phyloP scores from a whole-genome alignment of 2,888 invertebrate genomes.

The Endomychus coccineus region DNA sequence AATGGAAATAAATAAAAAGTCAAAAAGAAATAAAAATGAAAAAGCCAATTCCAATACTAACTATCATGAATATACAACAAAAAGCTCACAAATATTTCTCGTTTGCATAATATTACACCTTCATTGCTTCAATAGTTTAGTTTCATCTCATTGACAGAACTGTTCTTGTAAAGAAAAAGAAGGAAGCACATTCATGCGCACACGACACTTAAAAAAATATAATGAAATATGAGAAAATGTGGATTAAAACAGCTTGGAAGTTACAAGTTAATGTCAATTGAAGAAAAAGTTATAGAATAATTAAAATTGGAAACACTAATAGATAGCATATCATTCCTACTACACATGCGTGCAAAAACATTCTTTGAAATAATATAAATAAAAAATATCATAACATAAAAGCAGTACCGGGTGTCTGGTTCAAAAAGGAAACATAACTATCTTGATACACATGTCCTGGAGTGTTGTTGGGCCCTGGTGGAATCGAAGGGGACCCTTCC shows the following conservation, averaged over 20 bases:
- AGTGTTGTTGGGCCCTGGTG: constrained; percentile 28
- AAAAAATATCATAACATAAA: constrained; percentile 33
- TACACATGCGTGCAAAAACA: constrained; percentile 39
- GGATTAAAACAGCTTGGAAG: background rate
- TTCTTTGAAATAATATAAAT: constrained; percentile 25
- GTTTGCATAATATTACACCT: no score
- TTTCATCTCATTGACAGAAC: no score
- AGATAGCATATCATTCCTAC: constrained; percentile 25
- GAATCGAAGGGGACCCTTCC: constrained; percentile 14
- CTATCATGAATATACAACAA: no score
- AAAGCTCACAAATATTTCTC: no score
- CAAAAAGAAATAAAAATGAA: no score
- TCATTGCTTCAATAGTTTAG: no score
- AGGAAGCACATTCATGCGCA: constrained; percentile 11
- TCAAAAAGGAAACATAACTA: constrained; percentile 61
- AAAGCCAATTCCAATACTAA: no score
- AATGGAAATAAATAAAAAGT: no score
- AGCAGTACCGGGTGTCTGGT: constrained; percentile 49
- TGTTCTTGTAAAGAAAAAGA: no score
- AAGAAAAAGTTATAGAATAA: background rate
- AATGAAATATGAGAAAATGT: constrained; percentile 2
- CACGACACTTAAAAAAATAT: constrained; percentile 4
- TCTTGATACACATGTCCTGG: constrained; percentile 54
- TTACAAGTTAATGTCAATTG: background rate
- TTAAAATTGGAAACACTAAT: background rate